Percentiles rank a stretch among this genome's conserved stretches.
Evolutionary conservation across 2,113 vertebrate genomes (phyloP).

Genomic region (Gymnobelideus leadbeateri): DNA sequence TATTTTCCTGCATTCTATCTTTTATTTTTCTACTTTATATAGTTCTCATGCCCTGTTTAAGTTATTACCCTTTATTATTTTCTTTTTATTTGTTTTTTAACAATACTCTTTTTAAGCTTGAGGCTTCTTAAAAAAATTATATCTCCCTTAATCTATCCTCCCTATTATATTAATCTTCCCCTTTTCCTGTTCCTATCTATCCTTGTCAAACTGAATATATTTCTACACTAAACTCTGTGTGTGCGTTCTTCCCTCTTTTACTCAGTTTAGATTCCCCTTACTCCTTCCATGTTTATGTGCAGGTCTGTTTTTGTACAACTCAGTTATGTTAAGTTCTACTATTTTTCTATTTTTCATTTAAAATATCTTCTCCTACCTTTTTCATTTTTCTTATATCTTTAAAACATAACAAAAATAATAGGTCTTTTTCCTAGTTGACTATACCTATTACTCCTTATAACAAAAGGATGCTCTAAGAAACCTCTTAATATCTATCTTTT

Average conservation of each 20-base stretch:
- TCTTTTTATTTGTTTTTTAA: neutral
- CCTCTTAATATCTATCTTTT: neutral
- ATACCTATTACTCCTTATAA: neutral
- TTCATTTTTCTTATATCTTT: neutral
- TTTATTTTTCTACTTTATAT: no score
- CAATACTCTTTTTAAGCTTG: neutral
- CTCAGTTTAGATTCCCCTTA: neutral
- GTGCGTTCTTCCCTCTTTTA: no score
- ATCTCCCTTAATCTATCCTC: neutral
- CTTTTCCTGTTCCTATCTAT: neutral
- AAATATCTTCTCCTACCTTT: neutral
- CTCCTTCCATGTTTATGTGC: neutral
- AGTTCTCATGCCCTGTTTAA: no score
- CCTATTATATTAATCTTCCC: neutral
- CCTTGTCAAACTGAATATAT: neutral
- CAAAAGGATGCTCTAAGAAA: neutral
- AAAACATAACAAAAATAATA: neutral
- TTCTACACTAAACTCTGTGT: neutral
- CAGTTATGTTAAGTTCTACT: neutral
- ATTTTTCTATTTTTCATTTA: neutral
- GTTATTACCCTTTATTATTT: no score
- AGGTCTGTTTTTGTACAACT: neutral
- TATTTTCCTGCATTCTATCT: no score
- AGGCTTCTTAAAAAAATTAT: neutral
- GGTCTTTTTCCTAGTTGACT: neutral